Percentiles rank a stretch among this genome's conserved stretches.
phyloP scores from a whole-genome alignment of 2,888 invertebrate genomes.

The Lepidocyrtinus sp. region DNA sequence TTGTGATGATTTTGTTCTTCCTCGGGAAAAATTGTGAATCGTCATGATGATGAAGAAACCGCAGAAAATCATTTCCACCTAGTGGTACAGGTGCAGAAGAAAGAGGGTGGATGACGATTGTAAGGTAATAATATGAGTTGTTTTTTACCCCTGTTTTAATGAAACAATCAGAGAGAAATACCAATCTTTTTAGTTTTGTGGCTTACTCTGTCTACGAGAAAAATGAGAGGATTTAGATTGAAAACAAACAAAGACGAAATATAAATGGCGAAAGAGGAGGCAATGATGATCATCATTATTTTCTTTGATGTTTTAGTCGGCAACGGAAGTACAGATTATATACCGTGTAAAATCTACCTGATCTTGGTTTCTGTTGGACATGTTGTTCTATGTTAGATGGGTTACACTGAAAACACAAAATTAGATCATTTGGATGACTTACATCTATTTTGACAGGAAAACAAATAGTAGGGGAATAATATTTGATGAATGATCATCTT shows the following conservation, averaged over 20 bases:
- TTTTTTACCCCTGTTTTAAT: neutral
- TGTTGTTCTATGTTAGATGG: too few species aligned
- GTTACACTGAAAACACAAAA: too few species aligned
- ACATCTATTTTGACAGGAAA: too few species aligned
- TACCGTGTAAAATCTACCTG: too few species aligned
- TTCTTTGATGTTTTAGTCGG: neutral
- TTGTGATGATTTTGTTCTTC: slow-evolving; percentile 15
- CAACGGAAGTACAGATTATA: too few species aligned
- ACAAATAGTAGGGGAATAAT: too few species aligned
- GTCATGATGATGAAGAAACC: slow-evolving; percentile 38
- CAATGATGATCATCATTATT: slow-evolving; percentile 20
- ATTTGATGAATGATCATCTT: too few species aligned
- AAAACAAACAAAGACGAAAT: slow-evolving; percentile 43
- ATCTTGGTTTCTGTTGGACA: too few species aligned
- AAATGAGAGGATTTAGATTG: slow-evolving; percentile 2
- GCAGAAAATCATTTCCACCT: slow-evolving; percentile 47
- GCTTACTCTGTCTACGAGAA: slow-evolving; percentile 23
- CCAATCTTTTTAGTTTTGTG: slow-evolving; percentile 37
- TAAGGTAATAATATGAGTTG: neutral
- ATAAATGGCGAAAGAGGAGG: slow-evolving; percentile 12
- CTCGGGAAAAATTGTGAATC: slow-evolving; percentile 43
- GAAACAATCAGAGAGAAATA: neutral
- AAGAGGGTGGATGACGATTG: neutral
- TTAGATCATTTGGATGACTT: too few species aligned
- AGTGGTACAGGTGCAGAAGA: slow-evolving; percentile 41